Percentiles rank a stretch among this genome's conserved stretches.
Evolutionary conservation across 2,113 vertebrate genomes (phyloP).

Genomic region (Lampris megalopsis): DNA sequence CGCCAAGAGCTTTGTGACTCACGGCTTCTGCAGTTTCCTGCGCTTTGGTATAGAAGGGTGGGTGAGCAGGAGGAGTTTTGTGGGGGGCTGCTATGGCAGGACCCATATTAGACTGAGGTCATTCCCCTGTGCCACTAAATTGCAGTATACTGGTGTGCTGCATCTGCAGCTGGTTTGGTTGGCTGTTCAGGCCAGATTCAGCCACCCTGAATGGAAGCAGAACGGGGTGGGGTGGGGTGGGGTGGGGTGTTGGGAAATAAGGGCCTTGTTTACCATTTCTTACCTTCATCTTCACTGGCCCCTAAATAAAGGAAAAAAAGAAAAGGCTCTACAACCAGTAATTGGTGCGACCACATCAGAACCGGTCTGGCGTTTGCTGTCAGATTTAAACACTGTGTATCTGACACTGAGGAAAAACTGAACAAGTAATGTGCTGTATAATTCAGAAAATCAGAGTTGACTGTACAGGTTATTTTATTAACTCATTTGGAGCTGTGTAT

Average conservation of each 20-base stretch:
- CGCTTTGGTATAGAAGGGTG: conserved; percentile 55
- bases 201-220: conserved; percentile 49
- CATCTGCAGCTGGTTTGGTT: conserved; percentile 70
- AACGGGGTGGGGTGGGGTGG: conserved; percentile 16
- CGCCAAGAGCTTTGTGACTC: conserved; percentile 71
- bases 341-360: conserved; percentile 20
- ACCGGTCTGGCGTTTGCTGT: conserved; percentile 8
- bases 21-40: conserved; percentile 76
- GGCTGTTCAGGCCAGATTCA: conserved; percentile 58
- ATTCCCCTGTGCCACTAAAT: conserved; percentile 66
- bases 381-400: conserved; percentile 3
- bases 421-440: background rate
- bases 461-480: conserved; percentile 1
- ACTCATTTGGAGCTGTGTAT: conserved; percentile 10
- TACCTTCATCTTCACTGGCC: conserved; percentile 33
- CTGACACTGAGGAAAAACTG: background rate
- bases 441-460: background rate
- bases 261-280: conserved; percentile 40
- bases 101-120: conserved; percentile 69
- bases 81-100: conserved; percentile 6
- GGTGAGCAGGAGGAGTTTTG: conserved; percentile 16
- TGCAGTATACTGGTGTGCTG: conserved; percentile 54
- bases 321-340: background rate
- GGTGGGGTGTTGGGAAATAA: conserved; percentile 20
- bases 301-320: conserved; percentile 3